Conservation (phyloP, 2,113 vertebrate species). For the Epinephelus lanceolatus region DNA sequence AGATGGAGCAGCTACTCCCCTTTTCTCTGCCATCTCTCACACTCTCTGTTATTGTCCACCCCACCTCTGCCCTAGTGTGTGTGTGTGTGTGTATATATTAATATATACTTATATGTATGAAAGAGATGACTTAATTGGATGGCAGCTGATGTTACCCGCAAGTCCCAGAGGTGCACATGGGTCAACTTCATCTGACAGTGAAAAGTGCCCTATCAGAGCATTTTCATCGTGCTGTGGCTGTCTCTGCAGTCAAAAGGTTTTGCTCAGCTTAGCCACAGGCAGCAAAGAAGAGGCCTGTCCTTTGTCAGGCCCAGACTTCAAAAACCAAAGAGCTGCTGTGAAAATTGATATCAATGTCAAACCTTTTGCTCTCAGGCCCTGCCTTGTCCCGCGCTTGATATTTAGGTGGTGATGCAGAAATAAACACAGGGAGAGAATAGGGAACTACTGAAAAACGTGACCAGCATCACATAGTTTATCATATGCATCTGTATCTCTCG, state of each 20-base stretch:
- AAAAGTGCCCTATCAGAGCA: slow-evolving; percentile 19
- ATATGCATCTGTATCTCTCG: slow-evolving; percentile 18
- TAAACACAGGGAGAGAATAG: not conserved
- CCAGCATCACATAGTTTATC: slow-evolving; percentile 26
- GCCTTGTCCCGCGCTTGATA: slow-evolving; percentile 5
- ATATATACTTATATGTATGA: slow-evolving; percentile 27
- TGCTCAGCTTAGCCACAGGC: slow-evolving; percentile 24
- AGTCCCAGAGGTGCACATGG: slow-evolving; percentile 58
- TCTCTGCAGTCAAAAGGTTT: slow-evolving; percentile 31
- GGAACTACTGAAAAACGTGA: slow-evolving; percentile 32
- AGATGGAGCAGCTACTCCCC: slow-evolving; percentile 57
- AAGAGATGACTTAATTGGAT: slow-evolving; percentile 70
- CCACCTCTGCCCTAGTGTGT: not conserved
- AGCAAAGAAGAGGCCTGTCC: slow-evolving; percentile 12
- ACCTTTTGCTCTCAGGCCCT: slow-evolving; percentile 26
- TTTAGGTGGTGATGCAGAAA: slow-evolving; percentile 29
- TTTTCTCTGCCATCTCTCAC: slow-evolving; percentile 43
- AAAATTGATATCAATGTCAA: slow-evolving; percentile 32
- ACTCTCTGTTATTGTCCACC: slow-evolving; percentile 49
- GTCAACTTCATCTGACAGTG: slow-evolving; percentile 62
- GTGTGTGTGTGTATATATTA: not conserved
- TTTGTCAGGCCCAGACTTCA: slow-evolving; percentile 16
- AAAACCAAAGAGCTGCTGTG: slow-evolving; percentile 21
- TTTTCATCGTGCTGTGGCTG: slow-evolving; percentile 16
- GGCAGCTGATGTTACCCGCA: slow-evolving; percentile 47